phyloP scores from a whole-genome alignment of 2,797 vertebrate genomes.

The Falco naumanni region DNA sequence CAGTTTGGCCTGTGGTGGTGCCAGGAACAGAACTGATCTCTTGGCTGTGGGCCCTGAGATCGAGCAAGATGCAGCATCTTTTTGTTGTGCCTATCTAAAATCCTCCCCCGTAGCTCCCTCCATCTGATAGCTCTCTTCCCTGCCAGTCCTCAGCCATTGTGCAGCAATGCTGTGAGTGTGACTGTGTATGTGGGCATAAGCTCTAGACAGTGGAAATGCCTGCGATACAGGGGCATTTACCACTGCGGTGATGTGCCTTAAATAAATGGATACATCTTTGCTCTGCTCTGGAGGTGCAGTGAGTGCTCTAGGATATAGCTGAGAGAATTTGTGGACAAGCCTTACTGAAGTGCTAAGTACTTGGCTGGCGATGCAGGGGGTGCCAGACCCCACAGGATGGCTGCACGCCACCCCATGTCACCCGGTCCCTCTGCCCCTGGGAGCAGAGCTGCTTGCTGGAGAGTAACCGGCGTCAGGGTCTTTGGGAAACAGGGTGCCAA shows the following conservation, averaged over 20 bases:
- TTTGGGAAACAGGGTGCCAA: background rate
- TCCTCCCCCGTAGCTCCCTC: slow-evolving; percentile 23
- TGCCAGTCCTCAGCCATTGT: background rate
- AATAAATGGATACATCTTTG: rapidly evolving
- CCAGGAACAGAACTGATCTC: slow-evolving; percentile 17
- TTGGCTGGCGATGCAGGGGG: background rate
- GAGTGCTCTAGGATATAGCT: background rate
- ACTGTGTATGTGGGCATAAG: background rate
- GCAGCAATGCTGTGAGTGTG: background rate
- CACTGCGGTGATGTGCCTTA: rapidly evolving
- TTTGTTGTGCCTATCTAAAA: slow-evolving; percentile 12
- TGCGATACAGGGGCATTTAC: background rate
- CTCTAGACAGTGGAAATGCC: background rate
- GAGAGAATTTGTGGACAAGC: background rate
- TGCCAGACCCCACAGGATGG: rapidly evolving
- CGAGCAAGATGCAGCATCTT: slow-evolving; percentile 18
- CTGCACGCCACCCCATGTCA: background rate
- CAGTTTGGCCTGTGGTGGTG: background rate
- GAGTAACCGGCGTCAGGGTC: background rate
- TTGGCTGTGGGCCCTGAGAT: slow-evolving; percentile 7
- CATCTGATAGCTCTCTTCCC: slow-evolving; percentile 15
- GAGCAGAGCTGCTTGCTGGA: background rate
- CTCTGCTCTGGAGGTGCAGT: background rate
- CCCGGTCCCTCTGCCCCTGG: rapidly evolving
- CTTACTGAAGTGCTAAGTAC: background rate